Evolutionary conservation across 2,888 invertebrate species (phyloP).

Genomic region (Drosophila greeni): DNA sequence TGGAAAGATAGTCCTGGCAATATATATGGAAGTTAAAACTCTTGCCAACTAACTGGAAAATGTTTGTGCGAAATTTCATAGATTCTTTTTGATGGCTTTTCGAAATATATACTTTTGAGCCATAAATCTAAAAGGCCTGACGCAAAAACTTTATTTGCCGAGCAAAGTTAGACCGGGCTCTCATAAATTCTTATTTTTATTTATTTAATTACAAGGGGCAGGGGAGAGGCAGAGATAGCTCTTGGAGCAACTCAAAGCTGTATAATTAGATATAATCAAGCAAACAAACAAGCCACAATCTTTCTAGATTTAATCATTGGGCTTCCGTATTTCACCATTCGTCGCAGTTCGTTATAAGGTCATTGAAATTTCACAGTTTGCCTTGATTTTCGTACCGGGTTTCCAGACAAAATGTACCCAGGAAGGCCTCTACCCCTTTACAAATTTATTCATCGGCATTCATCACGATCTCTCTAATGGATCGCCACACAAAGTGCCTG

Average conservation of each 20-base stretch:
- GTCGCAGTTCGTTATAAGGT: not conserved
- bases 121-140: not conserved
- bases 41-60: slow-evolving; percentile 23
- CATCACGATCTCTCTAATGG: slow-evolving; percentile 24
- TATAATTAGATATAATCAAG: not conserved
- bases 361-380: not conserved
- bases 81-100: slow-evolving; percentile 21
- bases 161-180: not conserved
- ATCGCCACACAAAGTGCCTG: slow-evolving; percentile 17
- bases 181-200: slow-evolving; percentile 7
- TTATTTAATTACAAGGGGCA: not conserved
- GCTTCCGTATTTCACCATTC: slow-evolving; percentile 14
- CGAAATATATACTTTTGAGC: slow-evolving; percentile 11
- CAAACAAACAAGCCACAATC: not conserved
- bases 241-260: not conserved
- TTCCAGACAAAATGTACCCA: not conserved
- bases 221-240: not conserved
- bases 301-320: slow-evolving; percentile 2
- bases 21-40: slow-evolving; percentile 9
- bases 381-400: slow-evolving; percentile 3
- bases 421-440: not conserved
- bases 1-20: slow-evolving; percentile 12
- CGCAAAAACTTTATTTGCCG: slow-evolving; percentile 5
- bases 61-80: slow-evolving; percentile 18
- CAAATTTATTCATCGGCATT: slow-evolving; percentile 1